Evolutionary conservation across 2,113 vertebrate genomes (phyloP), one percentile per base, ranked within the genome.

Genomic region (Pseudorasbora parva): DNA sequence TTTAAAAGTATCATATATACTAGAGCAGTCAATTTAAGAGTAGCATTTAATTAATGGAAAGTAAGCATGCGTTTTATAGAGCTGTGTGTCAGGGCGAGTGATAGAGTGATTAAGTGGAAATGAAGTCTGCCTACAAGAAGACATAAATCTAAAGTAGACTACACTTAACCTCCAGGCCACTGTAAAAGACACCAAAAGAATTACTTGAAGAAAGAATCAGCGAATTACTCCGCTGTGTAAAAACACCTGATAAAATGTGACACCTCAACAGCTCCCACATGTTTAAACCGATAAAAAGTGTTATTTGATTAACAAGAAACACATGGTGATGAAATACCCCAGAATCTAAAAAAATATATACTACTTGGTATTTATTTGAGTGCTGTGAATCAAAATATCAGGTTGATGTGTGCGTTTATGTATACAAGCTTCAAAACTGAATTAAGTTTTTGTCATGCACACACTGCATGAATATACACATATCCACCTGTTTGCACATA

Each of bases 1-100:
- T 90, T 93, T 88, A 90, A 92, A 66, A 90, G 90, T 85, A 83
- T 82, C 84, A 86, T 90, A 78, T 77, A 8, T 86, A 90, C 91
- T 78, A 90, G 86, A 80, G 90, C 90, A 89, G 90, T 90, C 93
- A 12, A 86, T 93, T 93, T 91, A 90, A 49, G 88, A 91, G 90
- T 89, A 91, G 91, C 90, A 92, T 93, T 94, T 94, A 92, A 94
- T 94, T 94, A 93, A 93, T 90, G 92, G 91, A 93, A 93, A 93
- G 92, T 92, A 92, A 94, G 93, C 91, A 91, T 90, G 88, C 87
- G 88, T 92, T 94, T 94, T 93, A 94, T 93, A 92, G 93, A 94
- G 89, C 90, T 88, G 33, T 90, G 30, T 62, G 81, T 79, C 85
- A 92, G 91, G 91, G 90, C 89, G 91, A 92, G 88, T 89, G 90